Conservation (phyloP, 2,113 vertebrate genomes). For the Heteronetta atricapilla region DNA sequence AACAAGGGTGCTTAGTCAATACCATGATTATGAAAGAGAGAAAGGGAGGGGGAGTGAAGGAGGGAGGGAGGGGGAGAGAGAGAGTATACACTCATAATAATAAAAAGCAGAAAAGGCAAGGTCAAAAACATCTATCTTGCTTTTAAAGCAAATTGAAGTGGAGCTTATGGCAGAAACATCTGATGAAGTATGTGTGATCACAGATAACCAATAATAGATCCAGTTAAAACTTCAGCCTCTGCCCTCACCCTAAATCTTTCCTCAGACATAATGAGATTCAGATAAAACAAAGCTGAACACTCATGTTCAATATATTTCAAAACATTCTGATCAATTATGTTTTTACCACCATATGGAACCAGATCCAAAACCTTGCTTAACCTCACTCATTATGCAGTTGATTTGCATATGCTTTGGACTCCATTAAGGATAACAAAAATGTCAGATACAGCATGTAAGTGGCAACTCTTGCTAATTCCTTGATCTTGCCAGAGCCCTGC, state of each 20-base stretch:
- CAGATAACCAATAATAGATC: neutral
- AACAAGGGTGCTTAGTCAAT: neutral
- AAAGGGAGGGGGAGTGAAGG: too few species aligned
- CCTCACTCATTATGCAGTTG: constrained; percentile 28
- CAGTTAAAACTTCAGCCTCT: constrained; percentile 16
- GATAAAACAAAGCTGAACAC: constrained; percentile 27
- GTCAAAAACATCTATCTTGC: neutral
- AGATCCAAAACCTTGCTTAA: constrained; percentile 42
- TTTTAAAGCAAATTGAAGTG: constrained; percentile 4
- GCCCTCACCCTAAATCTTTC: constrained; percentile 23
- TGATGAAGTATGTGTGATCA: constrained; percentile 30
- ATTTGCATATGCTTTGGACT: constrained; percentile 54
- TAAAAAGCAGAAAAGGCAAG: neutral
- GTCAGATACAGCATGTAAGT: constrained; percentile 6
- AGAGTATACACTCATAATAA: neutral
- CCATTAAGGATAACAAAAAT: constrained; percentile 37
- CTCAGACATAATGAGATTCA: constrained; percentile 23
- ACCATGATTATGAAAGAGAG: neutral
- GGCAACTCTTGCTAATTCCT: constrained; percentile 37
- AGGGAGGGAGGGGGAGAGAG: too few species aligned
- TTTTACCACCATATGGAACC: constrained; percentile 49
- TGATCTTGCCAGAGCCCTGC: constrained; percentile 51
- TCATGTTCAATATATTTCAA: neutral
- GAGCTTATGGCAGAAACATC: neutral
- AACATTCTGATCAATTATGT: constrained; percentile 48